Evolutionary conservation across 2,888 invertebrate genomes (phyloP).

Genomic region (Ornithoptera alexandrae): DNA sequence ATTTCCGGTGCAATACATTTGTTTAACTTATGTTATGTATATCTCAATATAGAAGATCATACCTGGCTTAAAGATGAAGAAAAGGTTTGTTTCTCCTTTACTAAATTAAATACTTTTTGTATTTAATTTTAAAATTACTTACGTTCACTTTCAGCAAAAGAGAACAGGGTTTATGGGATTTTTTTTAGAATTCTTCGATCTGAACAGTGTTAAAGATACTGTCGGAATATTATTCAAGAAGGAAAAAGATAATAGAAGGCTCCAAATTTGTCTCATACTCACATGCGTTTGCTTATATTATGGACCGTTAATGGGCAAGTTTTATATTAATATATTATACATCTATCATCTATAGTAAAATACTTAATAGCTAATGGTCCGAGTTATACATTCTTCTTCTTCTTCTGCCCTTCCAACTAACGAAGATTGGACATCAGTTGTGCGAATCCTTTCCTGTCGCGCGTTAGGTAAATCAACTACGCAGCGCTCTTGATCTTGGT

Average conservation of each 20-base stretch:
- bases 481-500: no score
- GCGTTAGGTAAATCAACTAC: no score
- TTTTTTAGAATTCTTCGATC: conserved; percentile 70
- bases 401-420: no score
- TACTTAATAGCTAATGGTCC: no score
- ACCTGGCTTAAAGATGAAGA: conserved; percentile 65
- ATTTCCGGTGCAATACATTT: conserved; percentile 64
- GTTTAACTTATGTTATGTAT: conserved; percentile 69
- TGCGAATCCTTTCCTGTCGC: no score
- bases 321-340: not conserved
- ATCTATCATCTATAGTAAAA: no score
- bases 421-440: no score
- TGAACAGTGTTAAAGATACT: conserved; percentile 71
- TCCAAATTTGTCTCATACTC: conserved; percentile 62
- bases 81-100: conserved; percentile 50
- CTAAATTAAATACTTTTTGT: conserved; percentile 19
- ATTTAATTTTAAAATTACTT: conserved; percentile 6
- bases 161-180: conserved; percentile 53
- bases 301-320: conserved; percentile 71
- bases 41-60: conserved; percentile 66
- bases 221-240: conserved; percentile 75
- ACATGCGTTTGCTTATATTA: conserved; percentile 63
- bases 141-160: conserved; percentile 48
- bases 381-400: no score
- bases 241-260: conserved; percentile 63